Evolutionary conservation across 2,888 invertebrate species (phyloP), one percentile per base, ranked within the genome.

Genomic region (Stenolophus ochropezus): DNA sequence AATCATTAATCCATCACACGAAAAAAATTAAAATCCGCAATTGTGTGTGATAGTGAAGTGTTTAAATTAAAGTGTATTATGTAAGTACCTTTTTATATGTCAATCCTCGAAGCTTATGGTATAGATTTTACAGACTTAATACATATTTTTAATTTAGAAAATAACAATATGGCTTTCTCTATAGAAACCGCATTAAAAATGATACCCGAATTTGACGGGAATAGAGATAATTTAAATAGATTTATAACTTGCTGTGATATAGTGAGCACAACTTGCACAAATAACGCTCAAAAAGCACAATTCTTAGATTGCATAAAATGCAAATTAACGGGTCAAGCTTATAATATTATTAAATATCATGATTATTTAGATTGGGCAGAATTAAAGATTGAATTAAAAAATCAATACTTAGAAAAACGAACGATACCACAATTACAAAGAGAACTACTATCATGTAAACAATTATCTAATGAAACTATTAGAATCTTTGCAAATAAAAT

Each of bases 151-250:
- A n/a, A n/a, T n/a, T n/a, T n/a, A n/a, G n/a, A n/a, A n/a, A n/a
- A n/a, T n/a, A n/a, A n/a, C n/a, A 4, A 18, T n/a, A 61, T 61
- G 25, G 5, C 14, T 20, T 61, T 61, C 20, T 20, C 61, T 1
- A 61, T 18, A 1, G 78, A 78, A n/a, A 53, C 21, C 20, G 47
- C 61, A 1, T 42, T 78, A 18, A 58, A 61, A 61, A 21, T 65
- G n/a, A 78, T 78, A 49, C 78, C 65, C 1, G 78, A 78, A n/a
- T 78, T 78, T 23, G 25, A 69, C 18, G 78, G 78, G 21, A 25
- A 16, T 69, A 5, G 14, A 42, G 18, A 18, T 5, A 14, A 65
- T n/a, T 33, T 78, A 11, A 61, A 78, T 23, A 42, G 21, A 6
- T 78, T 78, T 69, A 2, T 49, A 1, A 69, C 25, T 4, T 78